These are phyloP conservation scores for Stictonetta naevosa DNA, from an alignment of 2,113 vertebrate genomes.

Conservation along the genomic window DNA sequence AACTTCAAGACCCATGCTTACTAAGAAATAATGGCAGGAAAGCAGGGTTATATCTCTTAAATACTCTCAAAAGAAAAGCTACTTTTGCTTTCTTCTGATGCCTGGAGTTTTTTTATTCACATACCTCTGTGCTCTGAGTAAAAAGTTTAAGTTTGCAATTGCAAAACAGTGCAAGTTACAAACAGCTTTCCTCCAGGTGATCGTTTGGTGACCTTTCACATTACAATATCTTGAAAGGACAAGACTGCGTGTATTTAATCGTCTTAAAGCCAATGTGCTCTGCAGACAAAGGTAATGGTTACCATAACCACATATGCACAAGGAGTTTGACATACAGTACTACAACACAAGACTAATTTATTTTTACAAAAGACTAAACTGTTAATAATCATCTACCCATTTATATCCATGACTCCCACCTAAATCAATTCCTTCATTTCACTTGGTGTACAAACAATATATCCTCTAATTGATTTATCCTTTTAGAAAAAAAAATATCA, in stretches of 20 bases:
- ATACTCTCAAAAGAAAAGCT: background rate
- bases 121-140: background rate
- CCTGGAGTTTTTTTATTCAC: background rate
- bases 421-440: background rate
- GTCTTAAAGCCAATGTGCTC: background rate
- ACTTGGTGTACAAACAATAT: background rate
- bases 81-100: background rate
- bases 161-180: background rate
- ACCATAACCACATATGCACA: background rate
- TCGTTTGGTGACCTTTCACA: background rate
- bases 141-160: background rate
- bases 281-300: background rate
- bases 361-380: background rate
- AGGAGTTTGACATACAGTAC: fast-evolving
- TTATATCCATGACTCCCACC: background rate
- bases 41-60: background rate
- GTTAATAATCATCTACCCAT: background rate
- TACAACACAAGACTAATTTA: background rate
- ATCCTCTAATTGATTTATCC: background rate
- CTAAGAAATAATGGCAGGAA: background rate
- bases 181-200: background rate
- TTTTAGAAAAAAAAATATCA: background rate
- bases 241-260: background rate
- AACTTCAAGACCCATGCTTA: background rate
- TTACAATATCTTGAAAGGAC: background rate